Evolutionary conservation across 2,888 invertebrate genomes (phyloP), one percentile per base, ranked within the genome.

Genomic region (Drosophila pseudotalamancana): DNA sequence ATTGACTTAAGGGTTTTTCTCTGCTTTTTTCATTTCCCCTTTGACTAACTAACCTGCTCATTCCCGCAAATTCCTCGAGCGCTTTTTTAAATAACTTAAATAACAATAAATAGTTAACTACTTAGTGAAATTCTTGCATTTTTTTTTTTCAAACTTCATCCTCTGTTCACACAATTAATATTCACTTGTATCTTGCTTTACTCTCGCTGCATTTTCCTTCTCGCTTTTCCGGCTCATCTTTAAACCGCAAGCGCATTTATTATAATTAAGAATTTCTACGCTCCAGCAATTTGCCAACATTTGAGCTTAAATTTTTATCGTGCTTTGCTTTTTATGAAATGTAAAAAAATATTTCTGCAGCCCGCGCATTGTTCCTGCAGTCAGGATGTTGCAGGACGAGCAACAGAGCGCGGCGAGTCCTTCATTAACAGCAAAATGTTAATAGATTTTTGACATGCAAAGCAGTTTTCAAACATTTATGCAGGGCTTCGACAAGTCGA

Each of bases 351-450:
- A 54, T 65, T 72, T 57, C 65, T 54, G 55, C 45, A 59, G 27
- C 42, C 39, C 39, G 55, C 11, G 57, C 46, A 63, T 63, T 64
- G 54, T 63, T 63, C 25, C 18, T 35, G 43, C 62, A 29, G 43
- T 12, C n/a, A 35, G 18, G 16, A 27, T 35, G 23, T 45, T 32
- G 37, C 29, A 19, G 40, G 23, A 45, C 11, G n/a, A 6, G 11
- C 9, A 21, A 11, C 29, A 39, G 29, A 14, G 16, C 6, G 29
- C 18, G 14, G 45, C 40, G 25, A 65, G 40, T 45, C 56, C 62
- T 79, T 82, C 79, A 77, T 80, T 83, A 81, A 69, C 61, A 66
- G 72, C 61, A 83, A 74, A 76, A 82, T 85, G 76, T 79, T 85
- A 76, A 82, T 82, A 85, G 85, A 85, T 82, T 85, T 71, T 54